Conservation (phyloP, 2,113 vertebrate genomes). For the Tonatia bakeri region DNA sequence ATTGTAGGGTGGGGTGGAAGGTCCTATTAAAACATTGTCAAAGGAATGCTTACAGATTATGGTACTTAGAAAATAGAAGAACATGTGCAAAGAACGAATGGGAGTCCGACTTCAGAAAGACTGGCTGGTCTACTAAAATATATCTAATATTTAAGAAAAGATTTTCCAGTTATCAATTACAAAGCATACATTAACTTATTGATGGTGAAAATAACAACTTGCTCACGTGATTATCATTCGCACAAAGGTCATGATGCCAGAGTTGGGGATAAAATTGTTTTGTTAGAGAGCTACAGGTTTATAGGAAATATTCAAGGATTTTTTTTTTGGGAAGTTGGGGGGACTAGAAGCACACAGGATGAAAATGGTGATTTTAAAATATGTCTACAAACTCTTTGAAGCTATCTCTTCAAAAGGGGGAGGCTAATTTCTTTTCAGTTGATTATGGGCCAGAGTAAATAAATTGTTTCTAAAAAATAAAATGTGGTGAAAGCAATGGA, state of each 20-base stretch:
- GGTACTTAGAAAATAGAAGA: neutral
- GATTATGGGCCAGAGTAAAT: neutral
- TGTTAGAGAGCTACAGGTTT: neutral
- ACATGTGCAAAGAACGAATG: neutral
- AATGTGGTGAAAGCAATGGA: neutral
- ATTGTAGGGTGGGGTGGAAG: neutral
- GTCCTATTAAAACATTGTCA: neutral
- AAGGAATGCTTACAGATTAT: neutral
- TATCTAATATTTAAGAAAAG: neutral
- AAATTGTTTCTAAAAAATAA: neutral
- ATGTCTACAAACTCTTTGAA: neutral
- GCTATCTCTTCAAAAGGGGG: neutral
- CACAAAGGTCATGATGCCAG: neutral
- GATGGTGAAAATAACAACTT: neutral
- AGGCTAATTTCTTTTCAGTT: neutral
- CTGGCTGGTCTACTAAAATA: neutral
- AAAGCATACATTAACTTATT: neutral
- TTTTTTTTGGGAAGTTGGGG: neutral
- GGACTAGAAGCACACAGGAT: neutral
- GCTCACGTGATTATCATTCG: neutral
- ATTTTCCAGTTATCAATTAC: neutral
- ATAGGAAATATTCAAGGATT: neutral
- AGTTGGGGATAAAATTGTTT: neutral
- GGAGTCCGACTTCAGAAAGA: neutral
- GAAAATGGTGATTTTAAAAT: neutral